These are phyloP conservation scores for Ptychoptera contaminata DNA, from an alignment of 2,888 invertebrate genomes.

Conservation along the genomic window DNA sequence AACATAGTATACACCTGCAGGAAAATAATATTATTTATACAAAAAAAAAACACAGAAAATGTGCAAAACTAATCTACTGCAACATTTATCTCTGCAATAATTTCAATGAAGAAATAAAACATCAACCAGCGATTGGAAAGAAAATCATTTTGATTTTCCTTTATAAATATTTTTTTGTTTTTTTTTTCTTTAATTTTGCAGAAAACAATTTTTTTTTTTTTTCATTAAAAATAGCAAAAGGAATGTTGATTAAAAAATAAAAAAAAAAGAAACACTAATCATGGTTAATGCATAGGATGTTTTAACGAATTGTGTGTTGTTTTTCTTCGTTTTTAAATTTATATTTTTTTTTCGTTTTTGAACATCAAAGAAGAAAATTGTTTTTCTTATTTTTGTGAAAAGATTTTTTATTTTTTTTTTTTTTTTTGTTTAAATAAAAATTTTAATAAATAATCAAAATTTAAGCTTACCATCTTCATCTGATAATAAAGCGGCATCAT, in stretches of 20 bases:
- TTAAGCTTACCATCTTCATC: constrained; percentile 28
- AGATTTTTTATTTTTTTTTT: neutral
- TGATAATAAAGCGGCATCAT: constrained; percentile 24
- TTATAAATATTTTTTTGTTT: too few relatives aligned
- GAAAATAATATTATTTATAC: too few relatives aligned
- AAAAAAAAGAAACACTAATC: neutral
- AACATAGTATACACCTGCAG: too few relatives aligned
- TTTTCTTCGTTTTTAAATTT: neutral
- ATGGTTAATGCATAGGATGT: neutral
- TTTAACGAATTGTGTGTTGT: neutral
- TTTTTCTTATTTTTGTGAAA: too few relatives aligned
- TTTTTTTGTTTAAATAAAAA: neutral
- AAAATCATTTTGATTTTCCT: too few relatives aligned
- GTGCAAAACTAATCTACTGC: too few relatives aligned
- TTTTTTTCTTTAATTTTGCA: too few relatives aligned
- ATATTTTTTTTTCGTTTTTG: neutral
- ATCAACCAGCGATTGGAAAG: too few relatives aligned
- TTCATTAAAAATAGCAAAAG: too few relatives aligned
- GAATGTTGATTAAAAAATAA: neutral
- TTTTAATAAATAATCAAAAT: neutral
- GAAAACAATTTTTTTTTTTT: too few relatives aligned
- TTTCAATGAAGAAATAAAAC: neutral
- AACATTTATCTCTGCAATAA: too few relatives aligned
- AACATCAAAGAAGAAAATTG: neutral
- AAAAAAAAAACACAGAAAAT: too few relatives aligned